Conservation (phyloP, 2,113 vertebrate species). For the Boulengeromyrus knoepffleri region DNA sequence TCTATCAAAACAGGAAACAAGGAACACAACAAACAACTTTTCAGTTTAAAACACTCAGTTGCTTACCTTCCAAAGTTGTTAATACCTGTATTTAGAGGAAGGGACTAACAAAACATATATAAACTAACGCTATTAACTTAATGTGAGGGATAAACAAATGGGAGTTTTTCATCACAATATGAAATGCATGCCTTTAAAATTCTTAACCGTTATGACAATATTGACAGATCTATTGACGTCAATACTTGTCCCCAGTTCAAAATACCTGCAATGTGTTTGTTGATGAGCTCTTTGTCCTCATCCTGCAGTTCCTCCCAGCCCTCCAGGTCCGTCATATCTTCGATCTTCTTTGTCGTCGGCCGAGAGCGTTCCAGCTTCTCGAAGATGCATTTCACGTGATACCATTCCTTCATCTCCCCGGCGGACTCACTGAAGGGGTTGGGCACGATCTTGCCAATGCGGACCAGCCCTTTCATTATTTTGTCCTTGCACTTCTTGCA, state of each 20-base stretch:
- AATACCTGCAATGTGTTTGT: slow-evolving; percentile 77
- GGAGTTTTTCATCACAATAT: neutral
- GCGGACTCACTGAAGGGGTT: slow-evolving; percentile 95
- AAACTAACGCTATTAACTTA: neutral
- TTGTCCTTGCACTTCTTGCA: slow-evolving; percentile 99
- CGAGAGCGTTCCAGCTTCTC: slow-evolving; percentile 91
- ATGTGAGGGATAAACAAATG: neutral
- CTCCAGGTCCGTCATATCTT: slow-evolving; percentile 90
- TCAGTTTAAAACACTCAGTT: neutral
- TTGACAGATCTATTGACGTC: neutral
- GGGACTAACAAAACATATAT: neutral
- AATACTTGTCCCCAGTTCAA: neutral
- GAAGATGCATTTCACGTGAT: slow-evolving; percentile 91
- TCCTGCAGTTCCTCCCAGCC: slow-evolving; percentile 93
- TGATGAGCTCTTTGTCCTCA: slow-evolving; percentile 79
- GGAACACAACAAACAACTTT: neutral
- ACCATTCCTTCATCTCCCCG: slow-evolving; percentile 98
- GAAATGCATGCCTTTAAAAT: neutral
- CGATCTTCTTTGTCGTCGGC: slow-evolving; percentile 91
- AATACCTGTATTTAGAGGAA: neutral
- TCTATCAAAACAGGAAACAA: slow-evolving; percentile 55
- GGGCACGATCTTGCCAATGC: slow-evolving; percentile 90
- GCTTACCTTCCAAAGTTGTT: neutral
- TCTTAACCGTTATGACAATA: neutral
- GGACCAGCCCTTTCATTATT: slow-evolving; percentile 81